Base-by-base conservation (phyloP, 2,888 invertebrate genomes). In the Trissonchulus sp. region DNA sequence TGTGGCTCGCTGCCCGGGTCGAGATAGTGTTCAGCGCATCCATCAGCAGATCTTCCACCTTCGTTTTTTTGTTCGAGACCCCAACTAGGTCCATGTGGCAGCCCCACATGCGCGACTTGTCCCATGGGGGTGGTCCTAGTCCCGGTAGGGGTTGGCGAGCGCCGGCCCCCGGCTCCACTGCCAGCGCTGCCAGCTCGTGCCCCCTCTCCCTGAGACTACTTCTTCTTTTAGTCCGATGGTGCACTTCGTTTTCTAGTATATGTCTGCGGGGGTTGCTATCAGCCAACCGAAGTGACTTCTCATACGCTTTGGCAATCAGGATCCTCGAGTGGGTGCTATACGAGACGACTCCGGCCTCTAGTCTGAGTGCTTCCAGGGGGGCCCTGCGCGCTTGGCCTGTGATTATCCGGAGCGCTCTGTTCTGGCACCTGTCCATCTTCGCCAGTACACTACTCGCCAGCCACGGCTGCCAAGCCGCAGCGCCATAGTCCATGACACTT, bases 191-290 rank as follows among this genome's bases (percentile, higher is more conserved):
- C 60, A 60, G n/a, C 60, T 60, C 18, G 60, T n/a, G 18, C 18
- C 18, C 60, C 18, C 18, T n/a, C n/a, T 23, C 60, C n/a, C 60
- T 60, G n/a, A 60, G n/a, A 60, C 60, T 60, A n/a, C 60, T 60
- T 60, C 60, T 60, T 60, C 60, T n/a, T 60, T 18, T 60, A 60
- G 60, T 60, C n/a, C 60, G 60, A 60, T 60, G 60, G 60, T n/a
- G 18, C 60, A 60, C 60, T 60, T 60, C 60, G 60, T n/a, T 18
- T n/a, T 60, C n/a, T 23, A 60, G 60, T 60, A n/a, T n/a, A n/a
- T n/a, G 60, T n/a, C 60, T 60, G 18, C 60, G 18, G 18, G 60
- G 60, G 60, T 60, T 60, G n/a, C n/a, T n/a, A 23, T 18, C 60
- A 23, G 60, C 18, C 60, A 60, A 60, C n/a, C 60, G 60, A n/a